These are phyloP conservation scores for Tokudaia muenninki DNA, from an alignment of 2,797 vertebrate species.

Conservation along the genomic window DNA sequence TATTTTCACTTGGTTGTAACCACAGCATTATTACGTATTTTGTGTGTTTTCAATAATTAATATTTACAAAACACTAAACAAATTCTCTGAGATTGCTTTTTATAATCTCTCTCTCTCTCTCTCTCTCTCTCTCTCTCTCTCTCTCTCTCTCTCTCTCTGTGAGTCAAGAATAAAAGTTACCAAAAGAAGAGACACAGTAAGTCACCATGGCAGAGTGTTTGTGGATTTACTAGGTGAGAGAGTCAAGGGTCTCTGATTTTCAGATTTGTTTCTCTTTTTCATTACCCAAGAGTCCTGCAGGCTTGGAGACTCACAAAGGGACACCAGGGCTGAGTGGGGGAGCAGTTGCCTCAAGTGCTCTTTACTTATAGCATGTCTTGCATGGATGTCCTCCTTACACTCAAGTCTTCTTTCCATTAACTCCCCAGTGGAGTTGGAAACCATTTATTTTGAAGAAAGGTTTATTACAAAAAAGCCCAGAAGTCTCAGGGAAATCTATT, in stretches of 20 bases:
- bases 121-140: background rate
- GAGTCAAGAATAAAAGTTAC: conserved; percentile 53
- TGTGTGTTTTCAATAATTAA: conserved; percentile 72
- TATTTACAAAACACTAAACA: conserved; percentile 79
- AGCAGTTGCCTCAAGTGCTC: conserved; percentile 80
- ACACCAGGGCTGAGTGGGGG: conserved; percentile 67
- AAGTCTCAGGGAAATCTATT: conserved; percentile 81
- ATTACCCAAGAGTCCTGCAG: conserved; percentile 8
- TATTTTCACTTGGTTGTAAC: conserved; percentile 72
- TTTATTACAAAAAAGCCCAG: conserved; percentile 79
- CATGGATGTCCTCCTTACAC: conserved; percentile 72
- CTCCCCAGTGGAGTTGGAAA: conserved; percentile 83
- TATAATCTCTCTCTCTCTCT: conserved; percentile 48
- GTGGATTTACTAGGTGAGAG: conserved; percentile 34
- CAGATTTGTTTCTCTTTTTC: conserved; percentile 9
- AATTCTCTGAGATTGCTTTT: conserved; percentile 69
- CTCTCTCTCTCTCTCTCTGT: conserved; percentile 36
- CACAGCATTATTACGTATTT: conserved; percentile 73
- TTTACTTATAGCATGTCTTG: conserved; percentile 82
- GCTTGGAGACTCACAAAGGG: conserved; percentile 44
- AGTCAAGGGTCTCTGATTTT: background rate
- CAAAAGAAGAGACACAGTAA: conserved; percentile 36
- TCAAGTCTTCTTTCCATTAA: conserved; percentile 81
- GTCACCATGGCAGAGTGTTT: conserved; percentile 46
- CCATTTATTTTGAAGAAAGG: conserved; percentile 80